These are phyloP conservation scores for Siphamia tubifer DNA, from an alignment of 2,113 vertebrate species.

Conservation along the genomic window DNA sequence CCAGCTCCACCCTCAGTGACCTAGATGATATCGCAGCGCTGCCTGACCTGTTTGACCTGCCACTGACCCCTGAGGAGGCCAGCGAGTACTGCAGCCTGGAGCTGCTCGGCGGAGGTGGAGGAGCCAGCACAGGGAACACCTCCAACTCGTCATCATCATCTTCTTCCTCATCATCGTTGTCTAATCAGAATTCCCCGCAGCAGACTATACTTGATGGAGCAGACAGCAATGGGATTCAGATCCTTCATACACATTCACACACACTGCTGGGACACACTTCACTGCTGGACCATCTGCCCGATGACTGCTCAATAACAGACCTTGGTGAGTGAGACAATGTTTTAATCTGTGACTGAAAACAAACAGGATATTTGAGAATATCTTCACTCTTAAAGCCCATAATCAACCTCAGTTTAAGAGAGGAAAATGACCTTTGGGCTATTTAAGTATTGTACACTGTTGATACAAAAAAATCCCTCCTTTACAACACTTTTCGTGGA, in stretches of 20 bases:
- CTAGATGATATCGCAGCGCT: slow-evolving; percentile 87
- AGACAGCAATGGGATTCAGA: slow-evolving; percentile 77
- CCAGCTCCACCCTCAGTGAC: slow-evolving; percentile 87
- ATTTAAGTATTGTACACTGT: too few relatives aligned
- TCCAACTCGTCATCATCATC: slow-evolving; percentile 80
- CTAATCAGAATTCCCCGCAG: slow-evolving; percentile 85
- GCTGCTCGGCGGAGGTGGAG: slow-evolving; percentile 69
- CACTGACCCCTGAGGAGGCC: slow-evolving; percentile 86
- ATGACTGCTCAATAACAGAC: slow-evolving; percentile 83
- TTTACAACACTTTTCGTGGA: too few relatives aligned
- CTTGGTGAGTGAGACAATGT: slow-evolving; percentile 86
- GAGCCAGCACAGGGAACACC: slow-evolving; percentile 71
- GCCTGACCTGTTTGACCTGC: slow-evolving; percentile 89
- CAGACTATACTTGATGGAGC: slow-evolving; percentile 81
- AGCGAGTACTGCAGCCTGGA: slow-evolving; percentile 87
- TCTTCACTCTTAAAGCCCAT: too few relatives aligned
- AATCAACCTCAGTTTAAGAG: too few relatives aligned
- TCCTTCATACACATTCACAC: slow-evolving; percentile 73
- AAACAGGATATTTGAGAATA: too few relatives aligned
- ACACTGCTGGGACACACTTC: slow-evolving; percentile 61
- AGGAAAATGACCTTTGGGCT: too few relatives aligned
- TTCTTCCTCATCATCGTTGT: slow-evolving; percentile 79
- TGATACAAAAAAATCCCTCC: too few relatives aligned
- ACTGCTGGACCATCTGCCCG: slow-evolving; percentile 69
- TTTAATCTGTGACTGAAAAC: too few relatives aligned